phyloP scores from a whole-genome alignment of 2,113 vertebrate genomes.

The Microcebus murinus region DNA sequence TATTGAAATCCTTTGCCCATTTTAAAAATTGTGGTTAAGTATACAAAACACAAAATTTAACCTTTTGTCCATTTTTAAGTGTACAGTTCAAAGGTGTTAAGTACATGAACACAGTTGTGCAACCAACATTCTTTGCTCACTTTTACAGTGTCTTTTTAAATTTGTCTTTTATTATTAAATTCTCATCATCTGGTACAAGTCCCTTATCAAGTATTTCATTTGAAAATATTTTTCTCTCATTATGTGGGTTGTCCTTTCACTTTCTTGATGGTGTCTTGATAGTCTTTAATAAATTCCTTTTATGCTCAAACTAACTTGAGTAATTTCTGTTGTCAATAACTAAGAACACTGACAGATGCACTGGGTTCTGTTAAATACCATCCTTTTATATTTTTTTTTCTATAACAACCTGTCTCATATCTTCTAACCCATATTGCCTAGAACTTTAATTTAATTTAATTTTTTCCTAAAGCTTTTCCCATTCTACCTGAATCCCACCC shows the following conservation, averaged over 20 bases:
- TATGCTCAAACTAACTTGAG: neutral
- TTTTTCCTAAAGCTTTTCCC: neutral
- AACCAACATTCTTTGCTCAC: neutral
- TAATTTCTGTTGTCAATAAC: neutral
- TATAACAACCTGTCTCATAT: neutral
- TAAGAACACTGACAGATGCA: neutral
- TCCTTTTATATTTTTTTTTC: neutral
- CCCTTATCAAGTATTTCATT: neutral
- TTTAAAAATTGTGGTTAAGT: neutral
- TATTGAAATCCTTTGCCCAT: neutral
- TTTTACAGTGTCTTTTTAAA: neutral
- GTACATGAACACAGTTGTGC: neutral
- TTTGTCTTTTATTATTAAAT: neutral
- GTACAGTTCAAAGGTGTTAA: neutral
- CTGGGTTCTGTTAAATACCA: neutral
- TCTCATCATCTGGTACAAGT: neutral
- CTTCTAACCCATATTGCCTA: neutral
- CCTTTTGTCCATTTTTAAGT: neutral
- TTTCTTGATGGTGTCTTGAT: neutral
- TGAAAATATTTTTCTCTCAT: neutral
- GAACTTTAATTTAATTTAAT: neutral
- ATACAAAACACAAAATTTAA: neutral
- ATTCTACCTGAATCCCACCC: neutral
- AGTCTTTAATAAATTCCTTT: neutral
- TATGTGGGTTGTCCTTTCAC: neutral